These are phyloP conservation scores for Anisognathus igniventris DNA, from an alignment of 2,797 vertebrate species.

Conservation along the genomic window DNA sequence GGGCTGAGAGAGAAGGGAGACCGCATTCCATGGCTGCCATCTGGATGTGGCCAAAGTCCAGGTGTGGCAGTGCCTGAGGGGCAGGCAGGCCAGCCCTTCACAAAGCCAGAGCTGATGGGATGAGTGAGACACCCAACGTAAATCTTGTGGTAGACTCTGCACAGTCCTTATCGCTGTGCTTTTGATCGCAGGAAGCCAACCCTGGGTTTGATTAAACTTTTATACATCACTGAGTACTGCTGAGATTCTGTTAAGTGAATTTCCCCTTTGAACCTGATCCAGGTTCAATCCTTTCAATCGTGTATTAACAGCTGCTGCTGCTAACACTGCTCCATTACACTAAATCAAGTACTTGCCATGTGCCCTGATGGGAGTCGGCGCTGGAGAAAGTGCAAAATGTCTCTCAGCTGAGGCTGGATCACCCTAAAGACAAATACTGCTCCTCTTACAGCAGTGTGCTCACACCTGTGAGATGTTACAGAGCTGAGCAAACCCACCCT, in stretches of 20 bases:
- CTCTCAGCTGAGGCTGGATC: neutral
- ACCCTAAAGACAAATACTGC: neutral
- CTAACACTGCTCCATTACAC: neutral
- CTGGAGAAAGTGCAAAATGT: neutral
- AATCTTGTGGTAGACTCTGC: neutral
- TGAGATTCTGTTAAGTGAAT: neutral
- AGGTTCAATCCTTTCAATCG: neutral
- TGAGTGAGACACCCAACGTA: rapidly evolving
- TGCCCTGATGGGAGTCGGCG: rapidly evolving
- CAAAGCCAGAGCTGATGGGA: neutral
- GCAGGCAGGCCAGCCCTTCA: neutral
- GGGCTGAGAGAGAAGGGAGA: rapidly evolving
- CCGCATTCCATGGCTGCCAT: neutral
- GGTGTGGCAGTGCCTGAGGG: neutral
- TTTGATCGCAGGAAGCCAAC: neutral
- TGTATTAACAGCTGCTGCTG: neutral
- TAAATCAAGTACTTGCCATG: neutral
- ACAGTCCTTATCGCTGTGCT: neutral
- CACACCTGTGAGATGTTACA: rapidly evolving
- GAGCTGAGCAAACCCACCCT: neutral
- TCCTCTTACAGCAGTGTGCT: neutral
- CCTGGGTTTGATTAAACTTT: neutral
- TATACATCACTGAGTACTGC: neutral
- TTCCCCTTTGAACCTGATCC: neutral
- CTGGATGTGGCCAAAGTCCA: neutral